Base-by-base conservation (phyloP, 2,797 vertebrate genomes). In the Platalea minor region DNA sequence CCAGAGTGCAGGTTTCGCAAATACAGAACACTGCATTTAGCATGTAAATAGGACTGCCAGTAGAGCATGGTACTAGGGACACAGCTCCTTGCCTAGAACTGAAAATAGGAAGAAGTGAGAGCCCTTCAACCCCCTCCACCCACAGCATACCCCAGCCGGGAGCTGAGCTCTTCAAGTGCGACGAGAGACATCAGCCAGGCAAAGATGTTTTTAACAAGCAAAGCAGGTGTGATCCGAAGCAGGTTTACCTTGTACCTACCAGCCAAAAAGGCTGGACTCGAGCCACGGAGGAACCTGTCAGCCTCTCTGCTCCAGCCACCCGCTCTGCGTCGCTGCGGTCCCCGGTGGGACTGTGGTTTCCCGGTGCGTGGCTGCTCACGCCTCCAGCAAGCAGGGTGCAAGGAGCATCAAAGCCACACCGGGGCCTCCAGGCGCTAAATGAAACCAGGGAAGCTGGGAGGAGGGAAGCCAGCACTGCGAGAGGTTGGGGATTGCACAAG, bases 281-380 rank as follows among this genome's bases (percentile, higher is more conserved):
- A 84, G 37, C 73, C 45, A 20, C 0, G 2, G 65, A 69, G 85
- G 53, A 94, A 61, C 50, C 69, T 6, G 6, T 28, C 61, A 65
- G 65, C 67, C 56, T 45, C 75, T 51, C 57, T 57, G 65, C 83
- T 60, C 76, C 80, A 46, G 15, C 4, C 35, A 35, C 45, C 51
- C 0, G 4, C 81, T 45, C 89, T 41, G 37, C 2, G 3, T 39
- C 0, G 0, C 64, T 19, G 45, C 1, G 1, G 23, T 29, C 33
- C 64, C 43, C 2, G 1, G 39, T 4, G 0, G 70, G 61, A 45
- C 60, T 23, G 75, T 0, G 3, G 10, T 10, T 67, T 70, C 41
- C 67, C 3, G 5, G 43, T 37, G 41, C 2, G 6, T 17, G 76
- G 60, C 69, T 77, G 79, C 54, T 95, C 45, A 18, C 1, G 11